Conservation (phyloP, 1,140 invertebrate genomes). For the Sesamia nonagrioides region DNA sequence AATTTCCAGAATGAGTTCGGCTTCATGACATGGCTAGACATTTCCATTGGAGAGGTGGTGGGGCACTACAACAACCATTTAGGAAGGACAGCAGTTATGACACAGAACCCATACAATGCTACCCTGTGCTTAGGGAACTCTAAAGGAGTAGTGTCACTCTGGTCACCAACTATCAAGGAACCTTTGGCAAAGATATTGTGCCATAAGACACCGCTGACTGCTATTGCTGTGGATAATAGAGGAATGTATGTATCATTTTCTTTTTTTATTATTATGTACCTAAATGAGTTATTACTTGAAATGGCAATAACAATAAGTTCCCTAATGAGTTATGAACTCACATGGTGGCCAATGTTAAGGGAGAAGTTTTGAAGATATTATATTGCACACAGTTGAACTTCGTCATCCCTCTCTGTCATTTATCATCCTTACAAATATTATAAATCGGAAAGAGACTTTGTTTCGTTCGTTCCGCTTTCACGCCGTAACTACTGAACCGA, state of each 20-base stretch:
- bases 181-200: constrained; percentile 97
- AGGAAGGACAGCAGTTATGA: constrained; percentile 94
- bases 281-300: constrained; percentile 49
- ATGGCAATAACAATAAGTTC: no score
- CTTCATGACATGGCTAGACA: constrained; percentile 96
- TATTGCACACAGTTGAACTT: no score
- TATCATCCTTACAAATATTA: no score
- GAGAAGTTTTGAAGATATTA: no score
- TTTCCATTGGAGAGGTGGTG: constrained; percentile 97
- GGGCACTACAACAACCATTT: constrained; percentile 92
- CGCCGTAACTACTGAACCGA: no score
- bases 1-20: constrained; percentile 92
- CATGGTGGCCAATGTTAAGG: no score
- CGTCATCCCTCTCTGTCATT: no score
- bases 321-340: no score
- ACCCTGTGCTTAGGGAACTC: constrained; percentile 96
- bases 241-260: constrained; percentile 90
- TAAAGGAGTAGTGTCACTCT: constrained; percentile 97
- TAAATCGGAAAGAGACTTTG: no score
- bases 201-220: constrained; percentile 94
- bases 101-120: constrained; percentile 99
- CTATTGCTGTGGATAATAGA: constrained; percentile 94
- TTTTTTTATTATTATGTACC: constrained; percentile 1
- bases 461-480: no score
- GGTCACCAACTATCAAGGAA: constrained; percentile 96